Percentiles rank a stretch among this genome's conserved stretches.
Conservation (phyloP, 2,797 vertebrate genomes). For the Loriculus beryllinus region DNA sequence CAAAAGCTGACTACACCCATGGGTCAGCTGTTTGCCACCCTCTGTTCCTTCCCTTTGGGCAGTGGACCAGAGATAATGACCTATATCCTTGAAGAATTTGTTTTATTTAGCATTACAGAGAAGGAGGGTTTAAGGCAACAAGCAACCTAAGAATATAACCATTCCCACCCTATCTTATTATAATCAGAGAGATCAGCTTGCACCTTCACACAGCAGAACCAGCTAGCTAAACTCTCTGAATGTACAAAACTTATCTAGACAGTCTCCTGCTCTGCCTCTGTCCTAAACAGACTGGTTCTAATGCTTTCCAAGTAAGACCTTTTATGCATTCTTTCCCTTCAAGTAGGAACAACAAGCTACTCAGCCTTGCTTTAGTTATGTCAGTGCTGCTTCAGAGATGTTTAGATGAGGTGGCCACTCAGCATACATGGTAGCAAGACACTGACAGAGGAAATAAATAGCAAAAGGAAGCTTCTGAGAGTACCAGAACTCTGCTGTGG, state of each 20-base stretch:
- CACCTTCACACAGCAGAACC: neutral
- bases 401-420: neutral
- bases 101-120: conserved; percentile 29
- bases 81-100: conserved; percentile 15
- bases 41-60: conserved; percentile 13
- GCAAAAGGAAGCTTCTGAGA: neutral
- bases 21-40: neutral
- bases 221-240: neutral
- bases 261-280: neutral
- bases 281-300: neutral
- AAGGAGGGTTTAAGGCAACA: neutral
- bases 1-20: neutral
- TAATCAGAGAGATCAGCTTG: neutral
- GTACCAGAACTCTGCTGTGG: neutral
- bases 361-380: accelerated
- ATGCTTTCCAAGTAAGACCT: accelerated
- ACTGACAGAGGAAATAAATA: neutral
- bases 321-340: neutral
- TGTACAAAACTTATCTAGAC: neutral
- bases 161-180: conserved; percentile 18
- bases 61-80: conserved; percentile 8
- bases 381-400: accelerated
- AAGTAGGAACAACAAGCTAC: neutral
- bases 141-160: neutral
- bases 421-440: neutral